phyloP scores from a whole-genome alignment of 1,140 invertebrate species.

The Delia radicum region DNA sequence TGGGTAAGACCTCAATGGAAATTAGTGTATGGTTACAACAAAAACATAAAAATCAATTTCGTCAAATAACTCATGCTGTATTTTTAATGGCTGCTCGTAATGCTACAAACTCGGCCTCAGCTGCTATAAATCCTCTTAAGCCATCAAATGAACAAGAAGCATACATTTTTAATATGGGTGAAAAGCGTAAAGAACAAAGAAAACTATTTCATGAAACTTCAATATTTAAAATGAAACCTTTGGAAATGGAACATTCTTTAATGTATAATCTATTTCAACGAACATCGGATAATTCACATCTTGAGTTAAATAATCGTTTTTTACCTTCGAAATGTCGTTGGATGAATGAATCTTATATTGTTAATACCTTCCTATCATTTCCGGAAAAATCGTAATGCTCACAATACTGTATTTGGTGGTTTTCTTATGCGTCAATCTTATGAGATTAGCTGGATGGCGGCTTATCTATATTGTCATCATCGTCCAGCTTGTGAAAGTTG shows the following conservation, averaged over 20 bases:
- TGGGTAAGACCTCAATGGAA: conserved; percentile 73
- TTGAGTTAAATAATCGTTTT: conserved; percentile 58
- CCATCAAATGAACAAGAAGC: conserved; percentile 66
- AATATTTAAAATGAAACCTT: conserved; percentile 66
- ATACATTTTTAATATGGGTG: conserved; percentile 63
- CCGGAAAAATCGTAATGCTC: conserved; percentile 65
- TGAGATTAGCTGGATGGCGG: conserved; percentile 72
- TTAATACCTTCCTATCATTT: conserved; percentile 47
- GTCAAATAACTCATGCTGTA: conserved; percentile 65
- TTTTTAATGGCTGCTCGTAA: conserved; percentile 76
- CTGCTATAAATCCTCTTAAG: conserved; percentile 66
- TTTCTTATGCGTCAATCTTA: conserved; percentile 78
- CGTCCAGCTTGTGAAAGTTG: conserved; percentile 65
- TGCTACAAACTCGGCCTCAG: conserved; percentile 63
- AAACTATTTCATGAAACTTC: conserved; percentile 58
- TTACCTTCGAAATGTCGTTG: conserved; percentile 64
- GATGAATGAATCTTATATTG: conserved; percentile 62
- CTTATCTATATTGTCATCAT: conserved; percentile 62
- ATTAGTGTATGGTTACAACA: conserved; percentile 72
- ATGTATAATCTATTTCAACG: conserved; percentile 72
- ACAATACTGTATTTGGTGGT: conserved; percentile 82
- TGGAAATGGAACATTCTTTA: conserved; percentile 65
- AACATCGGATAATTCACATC: conserved; percentile 60
- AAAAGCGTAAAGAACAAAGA: conserved; percentile 60
- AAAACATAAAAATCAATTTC: conserved; percentile 61